Percentiles rank a stretch among this genome's conserved stretches.
These are phyloP conservation scores for Xiphophorus maculatus DNA, from an alignment of 2,113 vertebrate genomes.

Conservation along the genomic window DNA sequence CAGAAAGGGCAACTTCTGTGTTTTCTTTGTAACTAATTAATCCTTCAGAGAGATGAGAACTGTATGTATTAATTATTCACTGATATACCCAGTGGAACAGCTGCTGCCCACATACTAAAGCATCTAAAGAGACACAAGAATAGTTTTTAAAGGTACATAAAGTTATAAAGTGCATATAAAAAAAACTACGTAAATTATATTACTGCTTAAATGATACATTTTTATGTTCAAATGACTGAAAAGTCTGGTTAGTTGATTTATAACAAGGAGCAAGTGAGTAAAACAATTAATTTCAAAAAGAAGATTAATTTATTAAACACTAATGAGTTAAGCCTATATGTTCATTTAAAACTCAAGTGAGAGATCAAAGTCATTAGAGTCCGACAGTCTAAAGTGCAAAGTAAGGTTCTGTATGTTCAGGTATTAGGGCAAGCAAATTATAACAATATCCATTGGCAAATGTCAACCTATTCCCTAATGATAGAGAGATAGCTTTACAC, in stretches of 20 bases:
- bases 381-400: slow-evolving; percentile 55
- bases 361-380: slow-evolving; percentile 43
- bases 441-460: slow-evolving; percentile 68
- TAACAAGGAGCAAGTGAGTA: not conserved
- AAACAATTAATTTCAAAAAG: not conserved
- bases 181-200: not conserved
- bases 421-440: slow-evolving; percentile 54
- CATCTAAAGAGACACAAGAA: not conserved
- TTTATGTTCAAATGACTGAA: not conserved
- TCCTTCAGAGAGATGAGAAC: slow-evolving; percentile 19
- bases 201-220: not conserved
- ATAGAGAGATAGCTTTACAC: slow-evolving; percentile 44
- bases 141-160: slow-evolving; percentile 1
- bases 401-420: slow-evolving; percentile 53
- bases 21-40: slow-evolving; percentile 23
- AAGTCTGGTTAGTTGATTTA: not conserved
- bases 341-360: slow-evolving; percentile 12
- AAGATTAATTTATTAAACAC: not conserved
- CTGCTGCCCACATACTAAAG: slow-evolving; percentile 20
- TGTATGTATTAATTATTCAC: slow-evolving; percentile 47
- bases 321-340: slow-evolving; percentile 26
- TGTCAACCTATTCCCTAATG: slow-evolving; percentile 60
- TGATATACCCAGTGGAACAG: slow-evolving; percentile 29
- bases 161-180: slow-evolving; percentile 1
- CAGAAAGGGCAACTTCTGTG: slow-evolving; percentile 6